Evolutionary conservation across 2,888 invertebrate genomes (phyloP).

Genomic region (Malthinus seriepunctatus): DNA sequence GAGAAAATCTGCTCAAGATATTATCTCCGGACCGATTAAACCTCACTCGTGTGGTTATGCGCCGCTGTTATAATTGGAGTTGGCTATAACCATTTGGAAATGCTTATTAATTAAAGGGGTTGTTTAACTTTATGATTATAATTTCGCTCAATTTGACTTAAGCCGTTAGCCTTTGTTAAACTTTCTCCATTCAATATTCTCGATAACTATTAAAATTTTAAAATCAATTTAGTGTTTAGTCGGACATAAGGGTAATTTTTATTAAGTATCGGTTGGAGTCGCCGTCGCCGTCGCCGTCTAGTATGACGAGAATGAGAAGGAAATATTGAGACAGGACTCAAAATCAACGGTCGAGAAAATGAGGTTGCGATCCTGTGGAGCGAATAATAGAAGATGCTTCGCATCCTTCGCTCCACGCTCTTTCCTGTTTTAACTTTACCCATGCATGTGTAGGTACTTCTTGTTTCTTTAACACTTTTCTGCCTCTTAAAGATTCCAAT

Average conservation of each 20-base stretch:
- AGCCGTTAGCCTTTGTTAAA: constrained; percentile 22
- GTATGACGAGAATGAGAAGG: constrained; percentile 43
- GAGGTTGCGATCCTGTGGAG: constrained; percentile 58
- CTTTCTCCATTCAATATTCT: constrained; percentile 18
- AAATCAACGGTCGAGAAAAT: constrained; percentile 64
- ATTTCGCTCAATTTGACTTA: constrained; percentile 29
- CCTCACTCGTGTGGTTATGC: constrained; percentile 27
- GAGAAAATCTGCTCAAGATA: constrained; percentile 33
- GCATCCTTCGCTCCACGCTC: constrained; percentile 42
- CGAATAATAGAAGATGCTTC: constrained; percentile 56
- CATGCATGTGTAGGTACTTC: constrained; percentile 37
- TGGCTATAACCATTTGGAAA: constrained; percentile 30
- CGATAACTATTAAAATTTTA: constrained; percentile 40
- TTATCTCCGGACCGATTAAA: constrained; percentile 34
- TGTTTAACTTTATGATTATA: constrained; percentile 31
- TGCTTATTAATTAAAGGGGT: constrained; percentile 31
- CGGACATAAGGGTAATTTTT: constrained; percentile 39
- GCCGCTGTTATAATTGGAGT: constrained; percentile 29
- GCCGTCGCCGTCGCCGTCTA: constrained; percentile 33
- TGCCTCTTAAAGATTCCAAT: constrained; percentile 17
- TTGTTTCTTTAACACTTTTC: constrained; percentile 26
- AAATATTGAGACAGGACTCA: constrained; percentile 48
- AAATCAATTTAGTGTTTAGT: constrained; percentile 42
- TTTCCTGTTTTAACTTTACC: constrained; percentile 39
- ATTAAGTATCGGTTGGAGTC: constrained; percentile 40